Conservation (phyloP, 2,797 vertebrate species). For the Argya squamiceps region DNA sequence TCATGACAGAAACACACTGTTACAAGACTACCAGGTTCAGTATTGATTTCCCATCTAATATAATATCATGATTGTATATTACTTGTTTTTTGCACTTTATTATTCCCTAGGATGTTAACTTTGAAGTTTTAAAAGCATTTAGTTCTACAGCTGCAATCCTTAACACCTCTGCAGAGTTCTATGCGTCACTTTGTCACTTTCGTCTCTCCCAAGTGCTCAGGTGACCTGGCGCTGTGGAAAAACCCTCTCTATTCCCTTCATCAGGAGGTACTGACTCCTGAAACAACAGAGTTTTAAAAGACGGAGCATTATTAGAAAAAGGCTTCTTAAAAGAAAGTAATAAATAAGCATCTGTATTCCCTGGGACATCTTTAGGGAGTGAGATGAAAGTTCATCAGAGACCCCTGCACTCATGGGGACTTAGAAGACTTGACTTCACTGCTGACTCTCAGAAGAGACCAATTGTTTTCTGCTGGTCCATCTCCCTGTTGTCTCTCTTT, state of each 20-base stretch:
- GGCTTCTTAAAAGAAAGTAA: background rate
- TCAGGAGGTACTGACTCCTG: background rate
- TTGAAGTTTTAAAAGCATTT: conserved; percentile 64
- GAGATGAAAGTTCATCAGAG: background rate
- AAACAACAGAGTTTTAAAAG: background rate
- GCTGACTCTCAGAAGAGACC: background rate
- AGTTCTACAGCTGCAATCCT: conserved; percentile 47
- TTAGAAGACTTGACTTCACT: background rate
- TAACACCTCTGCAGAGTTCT: conserved; percentile 18
- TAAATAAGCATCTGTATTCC: background rate
- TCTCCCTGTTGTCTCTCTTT: background rate
- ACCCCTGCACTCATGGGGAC: background rate
- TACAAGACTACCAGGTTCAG: conserved; percentile 19
- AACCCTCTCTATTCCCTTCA: background rate
- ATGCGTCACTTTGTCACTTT: conserved; percentile 25
- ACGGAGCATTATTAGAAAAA: background rate
- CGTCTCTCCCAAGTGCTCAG: background rate
- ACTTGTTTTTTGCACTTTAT: conserved; percentile 64
- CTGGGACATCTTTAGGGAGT: background rate
- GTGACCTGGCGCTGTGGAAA: conserved; percentile 18
- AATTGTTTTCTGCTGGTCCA: background rate
- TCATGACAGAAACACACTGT: conserved; percentile 1
- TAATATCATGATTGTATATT: conserved; percentile 57
- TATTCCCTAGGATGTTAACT: conserved; percentile 51
- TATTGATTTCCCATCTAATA: conserved; percentile 67